Evolutionary conservation across 2,888 invertebrate genomes (phyloP), one percentile per base, ranked within the genome.

Genomic region (Callimorpha dominula): DNA sequence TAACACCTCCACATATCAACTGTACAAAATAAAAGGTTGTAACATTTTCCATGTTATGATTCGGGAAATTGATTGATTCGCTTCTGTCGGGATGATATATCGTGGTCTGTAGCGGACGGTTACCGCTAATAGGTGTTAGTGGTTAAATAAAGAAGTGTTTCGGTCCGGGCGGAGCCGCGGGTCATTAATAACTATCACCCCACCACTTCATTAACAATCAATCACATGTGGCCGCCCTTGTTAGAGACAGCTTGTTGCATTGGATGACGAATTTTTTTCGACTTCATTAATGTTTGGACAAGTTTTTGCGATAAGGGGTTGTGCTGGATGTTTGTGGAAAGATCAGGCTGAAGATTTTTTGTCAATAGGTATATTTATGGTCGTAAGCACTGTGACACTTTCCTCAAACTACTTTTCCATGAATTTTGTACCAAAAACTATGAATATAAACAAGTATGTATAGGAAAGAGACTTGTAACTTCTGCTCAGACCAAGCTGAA

Each of bases 111-210:
- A 88, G 87, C 87, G 89, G 91, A 92, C 90, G 87, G 86, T 88
- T 86, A 81, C 86, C 87, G 89, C 90, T 93, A 93, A 93, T 94
- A 94, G 93, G 94, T 91, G 94, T 90, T 93, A 93, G 92, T 92
- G 92, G 90, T 90, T 90, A 92, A 93, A 93, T 93, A 93, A 94
- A 93, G 92, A 92, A 90, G 86, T 85, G 85, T 78, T 84, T 77
- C 78, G 82, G 77, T 73, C 81, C 90, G 88, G 93, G 93, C 91
- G 93, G 93, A 88, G 91, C 85, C 86, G 82, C 80, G 86, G 77
- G 87, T 90, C 94, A 95, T 95, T 95, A 95, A 95, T 95, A 95
- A 94, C 95, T 94, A 95, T 92, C 90, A 87, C 92, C 92, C 93
- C 86, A 87, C 86, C 88, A 93, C 94, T 95, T 95, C 95, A 95